Base-by-base conservation (phyloP, 2,113 vertebrate species). In the Sula dactylatra region DNA sequence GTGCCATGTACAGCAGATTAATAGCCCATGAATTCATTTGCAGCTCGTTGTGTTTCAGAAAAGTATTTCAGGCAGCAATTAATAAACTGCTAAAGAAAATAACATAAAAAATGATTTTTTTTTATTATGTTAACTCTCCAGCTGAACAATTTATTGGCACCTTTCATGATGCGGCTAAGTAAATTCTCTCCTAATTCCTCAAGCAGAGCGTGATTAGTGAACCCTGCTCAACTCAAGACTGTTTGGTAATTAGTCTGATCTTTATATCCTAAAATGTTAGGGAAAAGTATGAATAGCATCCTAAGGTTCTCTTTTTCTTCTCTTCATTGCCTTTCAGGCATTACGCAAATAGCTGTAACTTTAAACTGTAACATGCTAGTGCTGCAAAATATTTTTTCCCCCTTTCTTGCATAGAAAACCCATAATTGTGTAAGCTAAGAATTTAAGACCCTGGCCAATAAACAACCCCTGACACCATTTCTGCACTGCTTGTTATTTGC, bases 11-110 rank as follows among this genome's bases (percentile, higher is more conserved):
- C 94, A 93, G 96, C 96, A 98, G 93, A 98, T 97, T 98, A 98
- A 97, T 97, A 98, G 97, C 94, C 97, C 96, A 62, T 93, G 97
- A 96, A 97, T 97, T 97, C 96, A 96, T 97, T 97, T 98, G 97
- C 95, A 97, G 95, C 94, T 95, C 94, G 78, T 96, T 97, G 95
- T 97, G 93, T 94, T 97, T 98, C 93, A 94, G 93, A 96, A 98
- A 97, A 96, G 82, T 90, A 93, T 97, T 97, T 97, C 91, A 97
- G 78, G 85, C 94, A 95, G 96, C 96, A 98, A 96, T 96, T 97
- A 97, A 98, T 96, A 97, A 96, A 95, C 71, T 93, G 78, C 72
- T 94, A 96, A 93, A 92, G 96, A 97, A 97, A 97, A 96, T 96
- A 97, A 94, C 85, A 91, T 88, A 90, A 92, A 96, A 91, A 97